Evolutionary conservation across 1,140 invertebrate genomes (phyloP).

Genomic region (Oryzaephilus surinamensis): DNA sequence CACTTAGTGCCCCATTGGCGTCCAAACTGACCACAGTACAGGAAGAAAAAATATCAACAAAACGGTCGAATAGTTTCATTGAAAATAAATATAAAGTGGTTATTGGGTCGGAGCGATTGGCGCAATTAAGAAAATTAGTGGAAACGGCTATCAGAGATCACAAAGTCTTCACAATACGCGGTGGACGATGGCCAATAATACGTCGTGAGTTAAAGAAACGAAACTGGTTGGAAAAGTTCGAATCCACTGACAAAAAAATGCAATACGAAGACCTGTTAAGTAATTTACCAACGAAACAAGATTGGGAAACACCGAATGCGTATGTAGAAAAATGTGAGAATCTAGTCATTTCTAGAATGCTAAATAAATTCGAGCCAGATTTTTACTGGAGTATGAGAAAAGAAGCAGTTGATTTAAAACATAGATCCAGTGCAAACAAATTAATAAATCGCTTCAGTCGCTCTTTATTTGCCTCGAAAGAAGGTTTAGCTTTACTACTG

Average conservation of each 20-base stretch:
- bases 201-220: slow-evolving; percentile 44
- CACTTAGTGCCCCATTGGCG: slow-evolving; percentile 11
- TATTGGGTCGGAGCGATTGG: slow-evolving; percentile 39
- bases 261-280: slow-evolving; percentile 28
- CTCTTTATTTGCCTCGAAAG: slow-evolving; percentile 82
- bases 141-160: slow-evolving; percentile 41
- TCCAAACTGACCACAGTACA: slow-evolving; percentile 1
- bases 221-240: slow-evolving; percentile 55
- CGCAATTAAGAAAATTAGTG: slow-evolving; percentile 37
- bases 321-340: slow-evolving; percentile 43
- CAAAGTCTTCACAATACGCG: slow-evolving; percentile 42
- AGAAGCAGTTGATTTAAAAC: slow-evolving; percentile 63
- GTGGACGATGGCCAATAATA: slow-evolving; percentile 40
- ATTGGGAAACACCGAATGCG: slow-evolving; percentile 34
- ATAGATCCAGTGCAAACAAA: slow-evolving; percentile 49
- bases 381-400: slow-evolving; percentile 81
- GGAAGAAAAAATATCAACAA: slow-evolving; percentile 1
- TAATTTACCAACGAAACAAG: slow-evolving; percentile 40
- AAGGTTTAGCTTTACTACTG: slow-evolving; percentile 71
- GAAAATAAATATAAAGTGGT: slow-evolving; percentile 24
- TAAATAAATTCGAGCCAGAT: slow-evolving; percentile 58
- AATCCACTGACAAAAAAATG: slow-evolving; percentile 27
- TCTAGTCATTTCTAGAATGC: slow-evolving; percentile 51
- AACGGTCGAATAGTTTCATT: slow-evolving; percentile 21
- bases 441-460: slow-evolving; percentile 68